Percentiles rank a stretch among this genome's conserved stretches.
Evolutionary conservation across 2,797 vertebrate species (phyloP).

Genomic region (Ciconia nigra): DNA sequence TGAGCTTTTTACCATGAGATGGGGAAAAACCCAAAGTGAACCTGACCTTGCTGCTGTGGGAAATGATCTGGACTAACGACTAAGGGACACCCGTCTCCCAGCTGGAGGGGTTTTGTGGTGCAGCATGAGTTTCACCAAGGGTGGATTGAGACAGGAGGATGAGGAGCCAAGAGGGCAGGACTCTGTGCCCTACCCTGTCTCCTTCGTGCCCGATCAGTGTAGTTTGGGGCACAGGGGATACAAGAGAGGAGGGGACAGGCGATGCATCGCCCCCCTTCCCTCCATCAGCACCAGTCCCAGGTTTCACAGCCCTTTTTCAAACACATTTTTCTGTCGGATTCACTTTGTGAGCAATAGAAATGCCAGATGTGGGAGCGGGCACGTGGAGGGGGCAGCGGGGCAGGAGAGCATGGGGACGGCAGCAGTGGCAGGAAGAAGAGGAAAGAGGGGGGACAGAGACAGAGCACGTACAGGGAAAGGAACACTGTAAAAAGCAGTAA

Average conservation of each 20-base stretch:
- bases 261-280: not conserved
- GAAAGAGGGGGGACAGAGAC: not conserved
- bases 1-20: not conserved
- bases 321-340: not conserved
- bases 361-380: not conserved
- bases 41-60: not conserved
- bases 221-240: not conserved
- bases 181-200: not conserved
- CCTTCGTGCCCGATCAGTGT: not conserved
- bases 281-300: not conserved
- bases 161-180: not conserved
- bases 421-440: not conserved
- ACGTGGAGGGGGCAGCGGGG: not conserved
- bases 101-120: not conserved
- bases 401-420: not conserved
- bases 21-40: not conserved
- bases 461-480: not conserved
- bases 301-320: not conserved
- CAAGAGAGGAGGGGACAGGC: not conserved
- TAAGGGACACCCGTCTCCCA: not conserved
- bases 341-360: not conserved
- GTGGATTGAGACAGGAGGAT: not conserved
- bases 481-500: constrained; percentile 27
- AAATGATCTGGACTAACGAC: not conserved
- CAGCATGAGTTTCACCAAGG: not conserved